Evolutionary conservation across 2,113 vertebrate species (phyloP).

Genomic region (Vulpes lagopus): DNA sequence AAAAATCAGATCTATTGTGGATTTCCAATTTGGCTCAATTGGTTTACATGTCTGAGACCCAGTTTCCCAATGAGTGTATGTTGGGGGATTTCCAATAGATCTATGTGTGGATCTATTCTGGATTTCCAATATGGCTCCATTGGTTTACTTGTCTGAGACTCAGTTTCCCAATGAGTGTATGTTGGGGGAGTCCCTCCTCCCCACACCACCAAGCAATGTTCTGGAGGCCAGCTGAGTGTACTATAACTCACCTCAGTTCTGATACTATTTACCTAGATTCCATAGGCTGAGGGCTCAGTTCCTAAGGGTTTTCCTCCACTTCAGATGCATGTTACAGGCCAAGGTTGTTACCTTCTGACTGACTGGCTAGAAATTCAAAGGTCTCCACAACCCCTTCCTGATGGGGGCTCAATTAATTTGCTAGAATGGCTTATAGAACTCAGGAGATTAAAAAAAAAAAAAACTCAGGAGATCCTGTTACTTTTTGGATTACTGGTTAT

Average conservation of each 20-base stretch:
- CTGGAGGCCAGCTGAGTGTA: not conserved
- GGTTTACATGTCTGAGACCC: not conserved
- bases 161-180: not conserved
- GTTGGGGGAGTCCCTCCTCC: not conserved
- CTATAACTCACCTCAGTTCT: not conserved
- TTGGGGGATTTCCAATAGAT: not conserved
- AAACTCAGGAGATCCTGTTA: not conserved
- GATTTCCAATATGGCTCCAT: not conserved
- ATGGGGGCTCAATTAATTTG: not conserved
- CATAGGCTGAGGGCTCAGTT: not conserved
- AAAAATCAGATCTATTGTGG: constrained; percentile 6
- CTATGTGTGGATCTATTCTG: not conserved
- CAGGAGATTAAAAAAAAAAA: not conserved
- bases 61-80: not conserved
- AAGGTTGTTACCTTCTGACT: not conserved
- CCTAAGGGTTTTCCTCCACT: not conserved
- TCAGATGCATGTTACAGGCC: not conserved
- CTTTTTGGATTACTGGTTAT: not conserved
- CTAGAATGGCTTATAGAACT: not conserved
- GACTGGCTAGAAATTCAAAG: not conserved
- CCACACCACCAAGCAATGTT: not conserved
- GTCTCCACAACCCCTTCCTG: not conserved
- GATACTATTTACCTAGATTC: not conserved
- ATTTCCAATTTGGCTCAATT: not conserved
- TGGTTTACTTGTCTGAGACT: not conserved